Percentiles rank a stretch among this genome's conserved stretches.
These are phyloP conservation scores for Dendrocincla fuliginosa DNA, from an alignment of 2,797 vertebrate species.

Conservation along the genomic window DNA sequence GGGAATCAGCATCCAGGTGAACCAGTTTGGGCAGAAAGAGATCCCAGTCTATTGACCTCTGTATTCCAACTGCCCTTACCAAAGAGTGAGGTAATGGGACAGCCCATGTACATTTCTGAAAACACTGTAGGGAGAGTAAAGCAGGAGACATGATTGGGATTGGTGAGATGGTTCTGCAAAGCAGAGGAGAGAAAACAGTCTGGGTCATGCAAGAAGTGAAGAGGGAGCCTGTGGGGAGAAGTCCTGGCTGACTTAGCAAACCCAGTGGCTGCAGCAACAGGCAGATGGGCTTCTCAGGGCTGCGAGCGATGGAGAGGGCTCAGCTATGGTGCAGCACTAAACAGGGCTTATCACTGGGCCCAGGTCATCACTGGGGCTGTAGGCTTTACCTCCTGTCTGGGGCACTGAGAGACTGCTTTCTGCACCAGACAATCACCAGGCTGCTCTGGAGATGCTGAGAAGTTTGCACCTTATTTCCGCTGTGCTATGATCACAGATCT, in stretches of 20 bases:
- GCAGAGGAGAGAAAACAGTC: not conserved
- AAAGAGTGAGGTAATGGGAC: not conserved
- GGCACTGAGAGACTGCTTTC: not conserved
- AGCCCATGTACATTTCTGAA: not conserved
- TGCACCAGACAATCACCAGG: not conserved
- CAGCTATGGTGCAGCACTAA: not conserved
- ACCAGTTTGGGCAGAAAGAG: conserved; percentile 22
- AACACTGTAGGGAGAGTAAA: not conserved
- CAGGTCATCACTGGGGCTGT: not conserved
- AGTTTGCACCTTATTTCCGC: not conserved
- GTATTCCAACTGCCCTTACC: not conserved
- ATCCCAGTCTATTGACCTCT: not conserved
- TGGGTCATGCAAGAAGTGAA: not conserved
- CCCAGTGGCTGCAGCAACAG: not conserved
- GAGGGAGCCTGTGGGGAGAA: not conserved
- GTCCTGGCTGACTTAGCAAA: not conserved
- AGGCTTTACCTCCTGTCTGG: not conserved
- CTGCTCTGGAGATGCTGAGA: not conserved
- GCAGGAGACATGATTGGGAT: not conserved
- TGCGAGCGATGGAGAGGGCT: not conserved
- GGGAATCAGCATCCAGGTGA: conserved; percentile 1
- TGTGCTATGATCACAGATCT: not conserved
- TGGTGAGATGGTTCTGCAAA: not conserved
- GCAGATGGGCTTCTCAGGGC: not conserved
- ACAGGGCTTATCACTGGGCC: not conserved